These are phyloP conservation scores for Parnassius glacialis DNA, from an alignment of 2,888 invertebrate species.

Conservation along the genomic window DNA sequence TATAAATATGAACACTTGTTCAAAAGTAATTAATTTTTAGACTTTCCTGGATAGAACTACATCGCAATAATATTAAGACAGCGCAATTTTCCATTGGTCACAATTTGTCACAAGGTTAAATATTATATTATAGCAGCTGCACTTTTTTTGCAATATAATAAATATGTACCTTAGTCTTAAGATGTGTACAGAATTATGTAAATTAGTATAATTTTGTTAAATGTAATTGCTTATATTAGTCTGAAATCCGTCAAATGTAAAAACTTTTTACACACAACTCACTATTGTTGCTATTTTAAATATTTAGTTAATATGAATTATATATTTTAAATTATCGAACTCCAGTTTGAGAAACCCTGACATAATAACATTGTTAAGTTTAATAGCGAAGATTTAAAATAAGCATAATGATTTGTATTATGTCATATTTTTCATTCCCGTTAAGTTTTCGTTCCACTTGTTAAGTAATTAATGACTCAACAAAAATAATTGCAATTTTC, in stretches of 20 bases:
- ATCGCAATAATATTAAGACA: neutral
- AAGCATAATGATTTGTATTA: neutral
- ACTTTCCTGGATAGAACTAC: neutral
- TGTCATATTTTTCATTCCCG: neutral
- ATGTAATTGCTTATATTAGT: neutral
- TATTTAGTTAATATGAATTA: too few species aligned
- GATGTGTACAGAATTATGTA: constrained; percentile 9
- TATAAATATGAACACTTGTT: neutral
- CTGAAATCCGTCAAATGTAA: neutral
- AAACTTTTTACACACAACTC: neutral
- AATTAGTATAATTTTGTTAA: constrained; percentile 2
- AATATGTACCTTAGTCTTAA: neutral
- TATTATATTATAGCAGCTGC: neutral
- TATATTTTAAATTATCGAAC: too few species aligned
- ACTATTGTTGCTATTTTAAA: neutral
- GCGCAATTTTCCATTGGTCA: constrained; percentile 6
- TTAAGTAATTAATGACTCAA: neutral
- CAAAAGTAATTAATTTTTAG: neutral
- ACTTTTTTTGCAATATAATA: constrained; percentile 6
- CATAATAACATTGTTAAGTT: constrained; percentile 12
- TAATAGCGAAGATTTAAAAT: constrained; percentile 6
- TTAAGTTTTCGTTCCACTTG: neutral
- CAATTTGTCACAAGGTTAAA: constrained; percentile 9
- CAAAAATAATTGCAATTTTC: constrained; percentile 8
- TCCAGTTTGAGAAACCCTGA: neutral